These are phyloP conservation scores for Hiodon alosoides DNA, from an alignment of 2,113 vertebrate genomes.

Conservation along the genomic window DNA sequence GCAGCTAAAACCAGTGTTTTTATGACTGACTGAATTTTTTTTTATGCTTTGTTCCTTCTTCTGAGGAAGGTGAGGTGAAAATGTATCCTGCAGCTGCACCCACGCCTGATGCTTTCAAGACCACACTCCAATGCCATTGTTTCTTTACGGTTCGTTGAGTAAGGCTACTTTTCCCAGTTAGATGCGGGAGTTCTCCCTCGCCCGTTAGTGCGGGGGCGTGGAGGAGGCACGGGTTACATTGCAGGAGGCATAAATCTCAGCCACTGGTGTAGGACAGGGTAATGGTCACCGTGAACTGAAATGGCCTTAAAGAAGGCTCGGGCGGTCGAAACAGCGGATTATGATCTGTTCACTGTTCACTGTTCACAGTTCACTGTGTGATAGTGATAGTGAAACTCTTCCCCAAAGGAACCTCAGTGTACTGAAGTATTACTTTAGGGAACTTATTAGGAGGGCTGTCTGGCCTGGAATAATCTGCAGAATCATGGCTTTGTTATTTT, in stretches of 20 bases:
- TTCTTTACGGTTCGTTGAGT: slow-evolving; percentile 55
- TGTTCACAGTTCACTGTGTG: too few relatives aligned
- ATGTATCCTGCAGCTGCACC: slow-evolving; percentile 55
- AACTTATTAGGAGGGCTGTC: too few relatives aligned
- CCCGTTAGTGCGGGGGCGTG: neutral
- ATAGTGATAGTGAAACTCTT: too few relatives aligned
- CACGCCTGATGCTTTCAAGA: slow-evolving; percentile 45
- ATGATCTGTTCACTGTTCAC: too few relatives aligned
- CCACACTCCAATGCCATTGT: slow-evolving; percentile 50
- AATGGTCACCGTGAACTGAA: too few relatives aligned
- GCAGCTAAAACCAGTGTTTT: slow-evolving; percentile 48
- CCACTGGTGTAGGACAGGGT: too few relatives aligned
- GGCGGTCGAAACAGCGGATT: too few relatives aligned
- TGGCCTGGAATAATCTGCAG: too few relatives aligned
- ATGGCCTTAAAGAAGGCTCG: too few relatives aligned
- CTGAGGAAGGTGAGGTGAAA: slow-evolving; percentile 53
- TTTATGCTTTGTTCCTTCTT: slow-evolving; percentile 51
- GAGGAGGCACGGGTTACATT: neutral
- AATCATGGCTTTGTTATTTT: too few relatives aligned
- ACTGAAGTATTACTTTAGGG: too few relatives aligned
- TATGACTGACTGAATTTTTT: slow-evolving; percentile 59
- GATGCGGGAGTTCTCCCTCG: slow-evolving; percentile 28
- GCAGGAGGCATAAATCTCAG: neutral
- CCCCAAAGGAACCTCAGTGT: too few relatives aligned
- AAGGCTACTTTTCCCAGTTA: slow-evolving; percentile 37